These are phyloP conservation scores for Drepanosiphum platanoidis DNA, from an alignment of 2,888 invertebrate species.

Conservation along the genomic window DNA sequence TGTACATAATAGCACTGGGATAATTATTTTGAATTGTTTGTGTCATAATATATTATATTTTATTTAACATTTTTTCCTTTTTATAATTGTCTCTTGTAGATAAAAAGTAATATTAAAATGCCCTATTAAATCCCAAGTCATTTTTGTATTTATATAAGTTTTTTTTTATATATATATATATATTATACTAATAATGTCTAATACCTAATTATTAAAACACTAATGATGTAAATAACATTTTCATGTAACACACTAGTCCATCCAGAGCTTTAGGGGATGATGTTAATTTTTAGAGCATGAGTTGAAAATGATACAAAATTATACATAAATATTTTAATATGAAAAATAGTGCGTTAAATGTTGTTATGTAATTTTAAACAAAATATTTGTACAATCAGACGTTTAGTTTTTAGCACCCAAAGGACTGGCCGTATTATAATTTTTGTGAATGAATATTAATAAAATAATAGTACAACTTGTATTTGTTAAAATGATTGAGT, in stretches of 20 bases:
- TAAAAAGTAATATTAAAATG: conserved; percentile 46
- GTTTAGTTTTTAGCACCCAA: conserved; percentile 59
- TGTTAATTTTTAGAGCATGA: conserved; percentile 48
- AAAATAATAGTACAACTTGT: conserved; percentile 61
- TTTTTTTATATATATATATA: conserved; percentile 58
- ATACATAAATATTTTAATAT: conserved; percentile 52
- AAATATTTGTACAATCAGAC: conserved; percentile 60
- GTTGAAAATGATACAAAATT: conserved; percentile 43
- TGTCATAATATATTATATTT: conserved; percentile 59
- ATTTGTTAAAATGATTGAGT: conserved; percentile 55
- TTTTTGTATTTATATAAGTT: conserved; percentile 61
- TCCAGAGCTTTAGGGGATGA: conserved; percentile 59
- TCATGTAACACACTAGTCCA: conserved; percentile 62
- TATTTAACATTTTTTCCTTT: conserved; percentile 55
- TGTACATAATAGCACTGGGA: conserved; percentile 61
- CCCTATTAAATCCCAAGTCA: conserved; percentile 58
- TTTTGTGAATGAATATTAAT: conserved; percentile 62
- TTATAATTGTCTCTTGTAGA: conserved; percentile 55
- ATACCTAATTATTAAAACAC: conserved; percentile 54
- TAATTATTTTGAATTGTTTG: conserved; percentile 52
- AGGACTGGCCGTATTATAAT: conserved; percentile 59
- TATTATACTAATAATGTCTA: conserved; percentile 57
- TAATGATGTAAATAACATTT: conserved; percentile 60
- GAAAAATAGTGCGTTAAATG: conserved; percentile 53
- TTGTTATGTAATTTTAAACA: conserved; percentile 61